Evolutionary conservation across 2,113 vertebrate genomes (phyloP).

Genomic region (Excalfactoria chinensis): DNA sequence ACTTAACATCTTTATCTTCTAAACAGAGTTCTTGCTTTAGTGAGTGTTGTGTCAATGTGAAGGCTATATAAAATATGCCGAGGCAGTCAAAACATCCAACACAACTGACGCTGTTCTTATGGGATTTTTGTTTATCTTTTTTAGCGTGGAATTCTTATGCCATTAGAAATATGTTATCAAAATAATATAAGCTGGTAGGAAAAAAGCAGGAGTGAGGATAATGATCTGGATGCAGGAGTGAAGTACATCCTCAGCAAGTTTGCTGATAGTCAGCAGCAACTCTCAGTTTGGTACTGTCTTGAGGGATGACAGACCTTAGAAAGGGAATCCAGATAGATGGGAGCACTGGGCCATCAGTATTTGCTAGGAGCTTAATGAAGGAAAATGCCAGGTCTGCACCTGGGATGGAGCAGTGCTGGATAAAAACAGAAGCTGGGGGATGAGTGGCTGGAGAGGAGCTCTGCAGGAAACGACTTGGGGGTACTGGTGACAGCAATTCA

Average conservation of each 20-base stretch:
- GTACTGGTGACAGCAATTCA: not conserved
- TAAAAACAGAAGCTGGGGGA: not conserved
- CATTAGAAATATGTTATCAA: not conserved
- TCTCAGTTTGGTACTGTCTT: too few species aligned
- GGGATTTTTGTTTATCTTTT: not conserved
- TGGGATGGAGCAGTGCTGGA: not conserved
- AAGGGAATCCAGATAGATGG: not conserved
- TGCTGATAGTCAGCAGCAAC: too few species aligned
- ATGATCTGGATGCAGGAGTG: not conserved
- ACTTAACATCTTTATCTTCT: not conserved
- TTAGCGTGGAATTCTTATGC: not conserved
- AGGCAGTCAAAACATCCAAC: not conserved
- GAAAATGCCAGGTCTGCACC: not conserved
- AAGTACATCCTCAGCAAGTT: not conserved
- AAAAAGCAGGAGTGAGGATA: not conserved
- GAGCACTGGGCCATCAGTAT: not conserved
- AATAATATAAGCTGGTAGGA: not conserved
- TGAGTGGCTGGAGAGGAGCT: not conserved
- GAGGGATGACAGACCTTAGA: not conserved
- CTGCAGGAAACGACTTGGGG: not conserved
- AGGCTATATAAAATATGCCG: not conserved
- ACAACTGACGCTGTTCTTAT: not conserved
- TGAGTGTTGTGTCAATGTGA: not conserved
- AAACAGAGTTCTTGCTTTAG: not conserved
- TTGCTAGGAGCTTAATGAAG: not conserved